Conservation (phyloP, 1,140 invertebrate genomes). For the Drosophila saltans region DNA sequence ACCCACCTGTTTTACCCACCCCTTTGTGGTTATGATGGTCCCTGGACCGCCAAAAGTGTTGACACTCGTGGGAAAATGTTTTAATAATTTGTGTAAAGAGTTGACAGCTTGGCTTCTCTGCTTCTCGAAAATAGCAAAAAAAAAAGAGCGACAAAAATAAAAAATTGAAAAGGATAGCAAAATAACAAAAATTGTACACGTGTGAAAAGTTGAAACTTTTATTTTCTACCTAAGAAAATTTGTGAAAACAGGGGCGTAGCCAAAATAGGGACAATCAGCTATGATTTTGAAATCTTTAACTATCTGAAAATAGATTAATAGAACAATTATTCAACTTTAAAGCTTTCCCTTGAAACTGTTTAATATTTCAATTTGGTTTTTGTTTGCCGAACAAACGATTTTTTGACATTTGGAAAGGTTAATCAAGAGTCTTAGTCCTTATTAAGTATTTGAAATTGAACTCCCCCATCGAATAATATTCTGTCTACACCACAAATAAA, state of each 20-base stretch:
- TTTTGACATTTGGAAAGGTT: too few relatives aligned
- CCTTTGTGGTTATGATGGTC: slow-evolving; percentile 17
- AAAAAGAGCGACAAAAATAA: slow-evolving; percentile 3
- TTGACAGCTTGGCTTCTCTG: slow-evolving; percentile 54
- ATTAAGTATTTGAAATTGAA: neutral
- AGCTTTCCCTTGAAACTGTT: too few relatives aligned
- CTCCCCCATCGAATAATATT: neutral
- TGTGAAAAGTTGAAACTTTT: slow-evolving; percentile 70
- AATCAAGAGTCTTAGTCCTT: too few relatives aligned
- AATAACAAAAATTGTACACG: slow-evolving; percentile 27
- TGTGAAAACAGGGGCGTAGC: slow-evolving; percentile 27
- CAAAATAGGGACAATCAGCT: neutral
- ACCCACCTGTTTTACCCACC: neutral
- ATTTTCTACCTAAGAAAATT: slow-evolving; percentile 48
- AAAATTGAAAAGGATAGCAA: slow-evolving; percentile 6
- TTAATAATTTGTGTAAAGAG: slow-evolving; percentile 81
- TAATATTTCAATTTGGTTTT: too few relatives aligned
- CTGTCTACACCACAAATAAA: neutral
- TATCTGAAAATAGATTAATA: too few relatives aligned
- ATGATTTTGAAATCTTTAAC: too few relatives aligned
- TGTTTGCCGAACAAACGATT: too few relatives aligned
- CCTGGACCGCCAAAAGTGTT: slow-evolving; percentile 58
- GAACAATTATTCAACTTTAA: too few relatives aligned
- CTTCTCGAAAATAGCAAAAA: slow-evolving; percentile 10
- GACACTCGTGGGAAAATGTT: slow-evolving; percentile 80